Evolutionary conservation across 2,113 vertebrate species (phyloP).

Genomic region (Mixornis gularis): DNA sequence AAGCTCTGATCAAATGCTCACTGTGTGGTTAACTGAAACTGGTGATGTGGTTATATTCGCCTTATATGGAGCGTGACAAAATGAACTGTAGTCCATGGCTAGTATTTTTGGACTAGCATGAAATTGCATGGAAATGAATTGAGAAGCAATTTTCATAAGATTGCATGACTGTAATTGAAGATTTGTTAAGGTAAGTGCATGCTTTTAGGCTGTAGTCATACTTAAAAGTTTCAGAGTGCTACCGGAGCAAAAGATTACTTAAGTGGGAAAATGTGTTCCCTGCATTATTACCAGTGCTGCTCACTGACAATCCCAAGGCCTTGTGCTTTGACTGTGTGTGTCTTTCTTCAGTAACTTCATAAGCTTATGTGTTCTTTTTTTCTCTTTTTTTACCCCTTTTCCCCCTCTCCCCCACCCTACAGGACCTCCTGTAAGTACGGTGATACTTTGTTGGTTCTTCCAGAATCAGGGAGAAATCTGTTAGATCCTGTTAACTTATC

Average conservation of each 20-base stretch:
- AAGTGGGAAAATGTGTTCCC: not conserved
- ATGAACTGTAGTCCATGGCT: not conserved
- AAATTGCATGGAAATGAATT: conserved; percentile 14
- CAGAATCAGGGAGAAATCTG: conserved; percentile 55
- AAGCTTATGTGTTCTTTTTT: conserved; percentile 51
- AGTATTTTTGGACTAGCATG: conserved; percentile 1
- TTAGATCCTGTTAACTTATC: conserved; percentile 37
- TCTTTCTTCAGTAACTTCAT: not conserved
- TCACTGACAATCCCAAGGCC: not conserved
- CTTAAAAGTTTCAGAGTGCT: not conserved
- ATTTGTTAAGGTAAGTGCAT: not conserved
- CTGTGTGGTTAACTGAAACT: not conserved
- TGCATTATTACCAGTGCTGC: not conserved
- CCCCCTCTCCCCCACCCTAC: not conserved
- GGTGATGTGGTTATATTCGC: not conserved
- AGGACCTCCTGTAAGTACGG: conserved; percentile 98
- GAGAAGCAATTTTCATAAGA: not conserved
- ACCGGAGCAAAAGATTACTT: not conserved
- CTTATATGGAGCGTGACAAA: not conserved
- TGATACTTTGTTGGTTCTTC: conserved; percentile 51
- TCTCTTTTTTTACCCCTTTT: not conserved
- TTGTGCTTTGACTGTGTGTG: conserved; percentile 1
- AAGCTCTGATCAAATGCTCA: not conserved
- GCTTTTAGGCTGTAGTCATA: not conserved
- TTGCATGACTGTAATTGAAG: not conserved